Conservation (phyloP, 2,888 invertebrate genomes). For the Escarpia spicata region DNA sequence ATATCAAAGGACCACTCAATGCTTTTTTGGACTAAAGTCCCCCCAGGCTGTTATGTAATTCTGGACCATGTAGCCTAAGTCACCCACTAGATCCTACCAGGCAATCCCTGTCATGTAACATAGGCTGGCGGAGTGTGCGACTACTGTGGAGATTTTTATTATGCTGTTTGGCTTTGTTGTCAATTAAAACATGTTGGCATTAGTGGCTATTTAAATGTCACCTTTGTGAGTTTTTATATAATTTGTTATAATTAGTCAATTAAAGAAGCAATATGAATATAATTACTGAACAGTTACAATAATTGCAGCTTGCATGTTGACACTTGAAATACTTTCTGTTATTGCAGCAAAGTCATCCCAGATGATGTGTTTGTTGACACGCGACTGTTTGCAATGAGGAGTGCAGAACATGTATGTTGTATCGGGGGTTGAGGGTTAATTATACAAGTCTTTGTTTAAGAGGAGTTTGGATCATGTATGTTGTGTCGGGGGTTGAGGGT, state of each 20-base stretch:
- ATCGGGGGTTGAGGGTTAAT: not conserved
- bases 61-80: too few species aligned
- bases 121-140: too few species aligned
- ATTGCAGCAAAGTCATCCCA: constrained; percentile 54
- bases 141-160: too few species aligned
- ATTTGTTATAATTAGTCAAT: not conserved
- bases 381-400: constrained; percentile 61
- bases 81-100: too few species aligned
- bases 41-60: too few species aligned
- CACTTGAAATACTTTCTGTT: constrained; percentile 18
- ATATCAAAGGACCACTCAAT: too few species aligned
- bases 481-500: not conserved
- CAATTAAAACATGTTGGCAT: not conserved
- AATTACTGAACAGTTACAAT: not conserved
- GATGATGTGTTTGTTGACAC: constrained; percentile 57
- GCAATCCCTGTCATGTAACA: too few species aligned
- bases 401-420: constrained; percentile 60
- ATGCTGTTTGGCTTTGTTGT: too few species aligned
- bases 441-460: constrained; percentile 26
- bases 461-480: constrained; percentile 62
- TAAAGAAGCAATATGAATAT: not conserved
- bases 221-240: not conserved
- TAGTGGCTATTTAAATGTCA: not conserved
- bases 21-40: too few species aligned
- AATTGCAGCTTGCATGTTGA: not conserved